A percentile compares a stretch with the other conserved stretches of the same genome.
Evolutionary conservation across 2,113 vertebrate species (phyloP).

Genomic region (Cynoglossus semilaevis): DNA sequence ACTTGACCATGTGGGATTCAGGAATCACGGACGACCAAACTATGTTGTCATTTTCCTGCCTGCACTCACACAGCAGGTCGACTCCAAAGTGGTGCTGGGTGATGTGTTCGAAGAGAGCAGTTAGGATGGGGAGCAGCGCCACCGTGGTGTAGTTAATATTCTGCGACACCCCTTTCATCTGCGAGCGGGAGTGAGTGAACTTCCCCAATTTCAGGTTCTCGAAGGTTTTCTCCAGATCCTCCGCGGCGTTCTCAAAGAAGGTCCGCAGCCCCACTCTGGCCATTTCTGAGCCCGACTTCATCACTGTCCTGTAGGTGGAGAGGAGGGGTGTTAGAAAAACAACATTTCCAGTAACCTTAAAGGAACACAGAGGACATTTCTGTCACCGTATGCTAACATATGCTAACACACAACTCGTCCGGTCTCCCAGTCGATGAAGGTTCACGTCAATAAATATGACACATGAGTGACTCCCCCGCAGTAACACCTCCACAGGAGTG

Average conservation of each 20-base stretch:
- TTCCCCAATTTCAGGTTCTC: conserved; percentile 97
- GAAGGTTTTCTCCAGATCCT: conserved; percentile 93
- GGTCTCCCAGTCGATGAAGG: conserved; percentile 12
- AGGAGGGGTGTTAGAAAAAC: no score
- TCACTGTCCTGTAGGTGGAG: conserved; percentile 85
- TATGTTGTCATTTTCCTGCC: conserved; percentile 36
- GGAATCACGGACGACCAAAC: neutral
- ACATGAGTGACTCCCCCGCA: conserved; percentile 7
- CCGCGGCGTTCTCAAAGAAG: conserved; percentile 96
- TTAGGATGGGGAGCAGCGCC: conserved; percentile 92
- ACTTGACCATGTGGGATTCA: neutral
- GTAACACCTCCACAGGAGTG: conserved; percentile 32
- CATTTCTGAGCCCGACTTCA: conserved; percentile 95
- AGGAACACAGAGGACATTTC: conserved; percentile 5
- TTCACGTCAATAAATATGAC: conserved; percentile 42
- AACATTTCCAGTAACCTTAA: neutral
- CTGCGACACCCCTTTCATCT: conserved; percentile 97
- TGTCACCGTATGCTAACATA: conserved; percentile 12
- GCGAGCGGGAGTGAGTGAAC: conserved; percentile 95
- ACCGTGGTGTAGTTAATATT: conserved; percentile 98
- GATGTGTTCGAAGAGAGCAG: conserved; percentile 95
- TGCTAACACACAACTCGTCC: conserved; percentile 19
- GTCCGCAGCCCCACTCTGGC: conserved; percentile 89
- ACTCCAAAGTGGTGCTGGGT: conserved; percentile 92
- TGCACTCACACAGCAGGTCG: conserved; percentile 90